Evolutionary conservation across 2,888 invertebrate genomes (phyloP).

Genomic region (Aphidoletes aphidimyza): DNA sequence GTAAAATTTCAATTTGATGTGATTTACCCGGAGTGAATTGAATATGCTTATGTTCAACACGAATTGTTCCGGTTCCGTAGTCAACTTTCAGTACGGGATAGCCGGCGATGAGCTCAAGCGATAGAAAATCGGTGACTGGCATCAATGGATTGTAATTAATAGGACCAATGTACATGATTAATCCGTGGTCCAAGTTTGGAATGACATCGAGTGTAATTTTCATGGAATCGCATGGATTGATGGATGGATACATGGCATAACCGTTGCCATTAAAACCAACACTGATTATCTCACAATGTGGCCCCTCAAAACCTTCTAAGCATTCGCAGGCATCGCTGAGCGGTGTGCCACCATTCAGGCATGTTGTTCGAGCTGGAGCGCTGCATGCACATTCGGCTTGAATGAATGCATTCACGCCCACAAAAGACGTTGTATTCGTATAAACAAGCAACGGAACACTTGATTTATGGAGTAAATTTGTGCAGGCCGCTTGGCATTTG

Average conservation of each 20-base stretch:
- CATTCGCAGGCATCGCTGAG: slow-evolving; percentile 82
- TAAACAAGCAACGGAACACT: slow-evolving; percentile 84
- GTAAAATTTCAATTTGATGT: slow-evolving; percentile 86
- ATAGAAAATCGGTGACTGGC: slow-evolving; percentile 86
- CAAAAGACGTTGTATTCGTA: slow-evolving; percentile 93
- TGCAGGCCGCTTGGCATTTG: slow-evolving; percentile 81
- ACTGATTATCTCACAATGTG: slow-evolving; percentile 88
- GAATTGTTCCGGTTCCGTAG: slow-evolving; percentile 85
- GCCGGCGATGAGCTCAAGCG: slow-evolving; percentile 87
- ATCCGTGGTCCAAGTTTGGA: slow-evolving; percentile 79
- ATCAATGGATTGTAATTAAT: slow-evolving; percentile 72
- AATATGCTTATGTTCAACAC: slow-evolving; percentile 75
- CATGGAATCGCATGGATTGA: slow-evolving; percentile 87
- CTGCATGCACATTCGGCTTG: slow-evolving; percentile 81
- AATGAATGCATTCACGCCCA: slow-evolving; percentile 88
- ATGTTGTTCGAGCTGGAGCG: slow-evolving; percentile 67
- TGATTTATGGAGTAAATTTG: slow-evolving; percentile 79
- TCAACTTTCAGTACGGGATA: slow-evolving; percentile 84
- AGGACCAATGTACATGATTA: slow-evolving; percentile 93
- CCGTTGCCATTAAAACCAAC: slow-evolving; percentile 91
- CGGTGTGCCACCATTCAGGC: slow-evolving; percentile 80
- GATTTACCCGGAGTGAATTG: slow-evolving; percentile 84
- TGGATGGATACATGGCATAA: slow-evolving; percentile 91
- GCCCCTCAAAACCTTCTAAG: slow-evolving; percentile 81
- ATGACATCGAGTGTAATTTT: slow-evolving; percentile 84